Percentiles rank a stretch among this genome's conserved stretches.
Conservation (phyloP, 2,113 vertebrate genomes). For the Hippocampus comes region DNA sequence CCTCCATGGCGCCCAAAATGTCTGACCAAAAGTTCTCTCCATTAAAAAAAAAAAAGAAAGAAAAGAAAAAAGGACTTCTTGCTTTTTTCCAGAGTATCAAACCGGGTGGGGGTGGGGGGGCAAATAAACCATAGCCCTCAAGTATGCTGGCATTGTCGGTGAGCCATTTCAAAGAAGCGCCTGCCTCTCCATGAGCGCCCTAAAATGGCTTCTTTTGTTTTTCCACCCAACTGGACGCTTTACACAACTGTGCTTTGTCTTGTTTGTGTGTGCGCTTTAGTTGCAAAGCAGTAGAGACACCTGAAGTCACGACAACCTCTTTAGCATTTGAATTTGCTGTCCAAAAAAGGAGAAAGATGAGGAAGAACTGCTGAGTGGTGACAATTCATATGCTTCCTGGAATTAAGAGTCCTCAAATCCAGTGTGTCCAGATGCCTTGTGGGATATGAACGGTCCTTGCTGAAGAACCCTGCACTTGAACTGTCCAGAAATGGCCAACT, state of each 20-base stretch:
- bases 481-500: conserved; percentile 47
- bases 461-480: conserved; percentile 46
- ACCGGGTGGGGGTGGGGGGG: conserved; percentile 13
- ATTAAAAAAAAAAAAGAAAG: conserved; percentile 23
- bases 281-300: conserved; percentile 58
- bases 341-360: conserved; percentile 27
- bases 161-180: conserved; percentile 48
- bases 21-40: conserved; percentile 40
- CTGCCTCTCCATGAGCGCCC: conserved; percentile 42
- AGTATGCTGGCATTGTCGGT: conserved; percentile 55
- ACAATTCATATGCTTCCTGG: conserved; percentile 45
- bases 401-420: conserved; percentile 47
- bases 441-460: conserved; percentile 37
- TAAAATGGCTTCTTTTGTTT: conserved; percentile 41
- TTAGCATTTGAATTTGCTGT: conserved; percentile 44
- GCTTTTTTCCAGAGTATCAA: conserved; percentile 43
- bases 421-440: conserved; percentile 44
- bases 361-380: conserved; percentile 52
- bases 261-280: conserved; percentile 47
- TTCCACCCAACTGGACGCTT: conserved; percentile 44
- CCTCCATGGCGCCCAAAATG: conserved; percentile 45
- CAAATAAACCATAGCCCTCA: conserved; percentile 40
- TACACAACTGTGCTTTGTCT: conserved; percentile 60
- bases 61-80: conserved; percentile 4
- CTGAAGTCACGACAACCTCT: conserved; percentile 36